Evolutionary conservation across 2,888 invertebrate genomes (phyloP), one percentile per base, ranked within the genome.

Genomic region (Caradrina clavipalpis): DNA sequence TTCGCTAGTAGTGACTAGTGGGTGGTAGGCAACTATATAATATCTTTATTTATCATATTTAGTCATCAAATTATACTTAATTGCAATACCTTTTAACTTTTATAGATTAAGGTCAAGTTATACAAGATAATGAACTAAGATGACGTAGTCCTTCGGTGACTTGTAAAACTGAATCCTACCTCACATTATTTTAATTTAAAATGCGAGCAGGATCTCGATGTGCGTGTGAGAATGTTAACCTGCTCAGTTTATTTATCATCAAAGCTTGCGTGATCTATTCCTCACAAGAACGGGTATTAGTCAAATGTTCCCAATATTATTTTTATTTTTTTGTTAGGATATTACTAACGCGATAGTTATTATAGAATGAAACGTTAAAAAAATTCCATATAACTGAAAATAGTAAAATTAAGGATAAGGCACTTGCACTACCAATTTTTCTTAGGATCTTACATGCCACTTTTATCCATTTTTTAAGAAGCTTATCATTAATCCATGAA

Each of bases 51-150:
- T 81, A 74, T 80, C 76, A 78, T 83, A 82, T 80, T 74, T 84
- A 83, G 80, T 78, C 79, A 76, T 83, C 73, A 66, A 83, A 79
- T 76, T 85, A 86, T 83, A 74, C 45, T 67, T 74, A 81, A 80
- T 84, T 82, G 78, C 80, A 76, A 81, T 87, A 83, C 83, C 84
- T 84, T 86, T 85, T 82, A 82, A 79, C 76, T 71, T 77, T 69
- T 81, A 72, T 79, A 84, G 76, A 85, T 84, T 88, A 82, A 87
- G 87, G 87, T 86, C 86, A 86, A 83, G 84, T 82, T 81, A 62
- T 79, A 82, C 84, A 84, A 85, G 79, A 84, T 83, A 84, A 83
- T 82, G 67, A 85, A 80, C 80, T 65, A 66, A 82, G 82, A 81
- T 87, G 84, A 87, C 87, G 86, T 84, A 83, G 81, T 84, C 62